Percentiles rank a stretch among this genome's conserved stretches.
Conservation (phyloP, 1,140 invertebrate genomes). For the Heliconius hermathena region DNA sequence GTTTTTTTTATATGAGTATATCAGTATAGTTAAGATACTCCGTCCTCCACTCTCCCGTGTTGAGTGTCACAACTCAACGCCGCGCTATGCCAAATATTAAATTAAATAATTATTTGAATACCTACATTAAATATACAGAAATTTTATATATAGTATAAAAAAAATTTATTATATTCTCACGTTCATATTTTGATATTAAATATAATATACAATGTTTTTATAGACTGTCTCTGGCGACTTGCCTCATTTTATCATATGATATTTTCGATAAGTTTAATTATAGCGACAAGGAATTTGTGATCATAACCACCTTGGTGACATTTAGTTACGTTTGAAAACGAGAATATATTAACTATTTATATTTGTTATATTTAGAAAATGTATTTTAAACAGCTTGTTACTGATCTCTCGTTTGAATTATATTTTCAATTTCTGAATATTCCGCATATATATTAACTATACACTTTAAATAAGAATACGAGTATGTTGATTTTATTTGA, state of each 20-base stretch:
- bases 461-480: too few species aligned
- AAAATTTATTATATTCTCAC: not conserved
- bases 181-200: not conserved
- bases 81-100: too few species aligned
- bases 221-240: conserved; percentile 10
- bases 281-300: conserved; percentile 43
- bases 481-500: not conserved
- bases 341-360: conserved; percentile 28
- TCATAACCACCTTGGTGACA: conserved; percentile 39
- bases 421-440: too few species aligned
- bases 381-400: not conserved
- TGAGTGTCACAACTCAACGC: too few species aligned
- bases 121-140: too few species aligned
- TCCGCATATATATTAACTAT: too few species aligned
- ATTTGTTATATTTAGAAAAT: conserved; percentile 14
- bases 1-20: too few species aligned
- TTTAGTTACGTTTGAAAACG: conserved; percentile 21
- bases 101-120: too few species aligned
- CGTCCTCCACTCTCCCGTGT: too few species aligned
- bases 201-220: conserved; percentile 9
- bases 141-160: not conserved
- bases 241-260: conserved; percentile 37
- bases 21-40: too few species aligned
- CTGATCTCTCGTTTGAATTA: not conserved
- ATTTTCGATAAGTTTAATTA: conserved; percentile 54